Conservation (phyloP, 2,113 vertebrate species). For the Cyanocitta stelleri region DNA sequence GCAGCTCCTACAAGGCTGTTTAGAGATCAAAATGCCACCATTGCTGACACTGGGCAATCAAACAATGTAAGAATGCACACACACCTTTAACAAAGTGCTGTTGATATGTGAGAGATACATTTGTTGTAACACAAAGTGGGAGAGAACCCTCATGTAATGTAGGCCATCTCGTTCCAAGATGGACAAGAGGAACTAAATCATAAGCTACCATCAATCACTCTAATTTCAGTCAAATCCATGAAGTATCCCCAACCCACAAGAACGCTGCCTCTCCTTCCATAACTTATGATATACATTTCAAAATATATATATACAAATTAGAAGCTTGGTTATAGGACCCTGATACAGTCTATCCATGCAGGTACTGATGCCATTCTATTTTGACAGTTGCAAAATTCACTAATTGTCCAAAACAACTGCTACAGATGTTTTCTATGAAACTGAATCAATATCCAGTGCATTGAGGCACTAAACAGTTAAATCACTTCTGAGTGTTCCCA, state of each 20-base stretch:
- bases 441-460: background rate
- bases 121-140: background rate
- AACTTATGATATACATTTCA: no score
- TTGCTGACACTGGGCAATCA: background rate
- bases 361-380: background rate
- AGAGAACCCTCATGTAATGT: background rate
- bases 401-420: background rate
- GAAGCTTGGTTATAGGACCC: background rate
- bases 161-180: background rate
- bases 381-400: background rate
- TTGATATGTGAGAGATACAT: background rate
- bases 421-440: background rate
- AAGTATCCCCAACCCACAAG: background rate
- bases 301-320: background rate
- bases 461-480: background rate
- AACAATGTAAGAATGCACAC: background rate
- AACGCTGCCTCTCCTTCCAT: background rate
- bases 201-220: background rate
- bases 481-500: background rate
- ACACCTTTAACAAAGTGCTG: background rate
- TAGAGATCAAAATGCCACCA: background rate
- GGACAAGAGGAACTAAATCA: background rate
- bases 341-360: background rate
- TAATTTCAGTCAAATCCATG: background rate
- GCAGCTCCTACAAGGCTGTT: background rate